Base-by-base conservation (phyloP, 2,113 vertebrate species). In the Stictonetta naevosa region DNA sequence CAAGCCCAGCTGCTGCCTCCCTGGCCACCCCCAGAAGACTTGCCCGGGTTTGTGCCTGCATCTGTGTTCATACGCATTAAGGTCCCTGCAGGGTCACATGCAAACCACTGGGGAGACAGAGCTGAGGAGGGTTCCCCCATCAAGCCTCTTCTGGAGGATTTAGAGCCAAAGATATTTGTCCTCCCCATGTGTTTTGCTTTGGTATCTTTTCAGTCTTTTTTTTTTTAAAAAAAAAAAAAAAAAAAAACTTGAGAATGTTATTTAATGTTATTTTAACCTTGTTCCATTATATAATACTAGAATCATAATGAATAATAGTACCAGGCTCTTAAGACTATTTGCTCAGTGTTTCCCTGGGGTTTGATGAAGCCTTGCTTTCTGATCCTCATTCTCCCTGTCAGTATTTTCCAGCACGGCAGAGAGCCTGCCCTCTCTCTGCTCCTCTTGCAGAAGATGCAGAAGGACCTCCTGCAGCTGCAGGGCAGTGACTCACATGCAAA, bases 241-340 rank as follows among this genome's bases (percentile, higher is more conserved):
- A n/a, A n/a, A n/a, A n/a, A n/a, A n/a, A 21, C 68, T 90, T 36
- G 78, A 73, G 66, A 59, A 60, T 94, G 90, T 88, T 96, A 83
- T 95, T 95, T n/a, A n/a, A n/a, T n/a, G n/a, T n/a, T n/a, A n/a
- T n/a, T 96, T 95, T 96, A 97, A 95, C 92, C 73, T 92, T 72
- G 10, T 88, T 90, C 76, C 83, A 81, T 95, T 90, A 67, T 75
- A 83, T 80, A 92, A 93, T 44, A 92, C 53, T 40, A 71, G 83
- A 86, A 96, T 67, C 76, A 88, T 12, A 46, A 96, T 77, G 78
- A 95, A 85, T 94, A 75, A 90, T 88, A 94, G 83, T 90, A 56
- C 85, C 93, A 93, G 75, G 90, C 90, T 94, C 63, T 80, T 33
- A 25, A 21, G 72, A 59, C 59, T 92, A 60, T 88, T 95, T 90